These are phyloP conservation scores for Bos indicus DNA, from an alignment of 2,113 vertebrate species.

Conservation along the genomic window DNA sequence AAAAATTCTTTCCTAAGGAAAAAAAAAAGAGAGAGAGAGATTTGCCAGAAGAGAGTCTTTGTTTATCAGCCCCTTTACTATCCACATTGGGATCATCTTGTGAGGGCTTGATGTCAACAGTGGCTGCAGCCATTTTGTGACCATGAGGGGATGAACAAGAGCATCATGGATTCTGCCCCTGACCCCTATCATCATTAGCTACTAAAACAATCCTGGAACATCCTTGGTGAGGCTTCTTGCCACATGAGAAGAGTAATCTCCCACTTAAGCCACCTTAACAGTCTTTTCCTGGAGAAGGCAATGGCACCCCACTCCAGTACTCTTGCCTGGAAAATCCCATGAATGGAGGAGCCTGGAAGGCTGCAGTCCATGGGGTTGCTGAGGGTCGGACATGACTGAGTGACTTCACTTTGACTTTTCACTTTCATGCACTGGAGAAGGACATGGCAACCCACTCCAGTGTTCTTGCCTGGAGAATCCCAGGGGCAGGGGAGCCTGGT, in stretches of 20 bases:
- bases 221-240: not conserved
- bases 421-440: too few relatives aligned
- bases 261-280: not conserved
- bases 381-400: too few relatives aligned
- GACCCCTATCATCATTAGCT: not conserved
- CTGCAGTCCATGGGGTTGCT: too few relatives aligned
- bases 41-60: not conserved
- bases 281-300: not conserved
- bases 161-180: not conserved
- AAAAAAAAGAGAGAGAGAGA: not conserved
- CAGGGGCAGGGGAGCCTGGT: too few relatives aligned
- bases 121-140: not conserved
- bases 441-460: too few relatives aligned
- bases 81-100: not conserved
- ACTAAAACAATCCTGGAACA: not conserved
- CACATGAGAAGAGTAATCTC: not conserved
- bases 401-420: too few relatives aligned
- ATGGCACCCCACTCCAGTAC: too few relatives aligned
- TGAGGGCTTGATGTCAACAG: not conserved
- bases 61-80: not conserved
- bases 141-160: not conserved
- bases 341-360: too few relatives aligned
- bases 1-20: not conserved
- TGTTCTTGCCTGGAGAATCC: too few relatives aligned
- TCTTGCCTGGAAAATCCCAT: too few relatives aligned